Evolutionary conservation across 2,888 invertebrate species (phyloP), one percentile per base, ranked within the genome.

Genomic region (Actias luna): DNA sequence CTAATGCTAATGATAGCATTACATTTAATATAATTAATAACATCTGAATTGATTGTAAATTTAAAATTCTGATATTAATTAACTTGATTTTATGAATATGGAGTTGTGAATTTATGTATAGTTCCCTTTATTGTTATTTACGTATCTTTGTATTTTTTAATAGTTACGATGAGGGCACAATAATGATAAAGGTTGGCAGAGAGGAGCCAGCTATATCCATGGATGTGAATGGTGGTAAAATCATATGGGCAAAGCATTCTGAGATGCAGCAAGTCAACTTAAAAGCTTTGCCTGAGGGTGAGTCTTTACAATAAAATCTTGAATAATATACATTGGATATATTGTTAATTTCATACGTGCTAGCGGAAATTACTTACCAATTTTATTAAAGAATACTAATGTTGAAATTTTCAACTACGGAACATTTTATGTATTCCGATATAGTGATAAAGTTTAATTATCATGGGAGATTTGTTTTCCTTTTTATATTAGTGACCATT

Each of bases 121-220:
- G n/a, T n/a, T n/a, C n/a, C n/a, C n/a, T 33, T 33, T 33, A 33
- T 33, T 33, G 1, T 33, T 7, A 33, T 7, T 5, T 5, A 33
- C n/a, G n/a, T 33, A 33, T 33, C 12, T 5, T 33, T 33, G 33
- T 33, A 25, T 50, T 50, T 2, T 50, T 50, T 50, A 5, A 50
- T 12, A 93, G 94, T n/a, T 99, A 98, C 80, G 98, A 99, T 82
- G 98, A 98, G 83, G 98, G 98, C n/a, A 97, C 97, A 71, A 97
- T 99, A 67, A 96, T 98, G 93, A 96, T 99, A 8, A 98, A 98
- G 87, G 95, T 98, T n/a, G 99, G 99, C 0, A 94, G 99, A 50
- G 99, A 99, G 84, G 99, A 99, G 83, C 99, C 99, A 0, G 99
- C 99, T 0, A 98, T 99, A 80, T 99, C 99, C 0, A 99, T 99